A percentile compares a stretch with the other conserved stretches of the same genome.
phyloP scores from a whole-genome alignment of 2,113 vertebrate genomes.

The Rana temporaria region DNA sequence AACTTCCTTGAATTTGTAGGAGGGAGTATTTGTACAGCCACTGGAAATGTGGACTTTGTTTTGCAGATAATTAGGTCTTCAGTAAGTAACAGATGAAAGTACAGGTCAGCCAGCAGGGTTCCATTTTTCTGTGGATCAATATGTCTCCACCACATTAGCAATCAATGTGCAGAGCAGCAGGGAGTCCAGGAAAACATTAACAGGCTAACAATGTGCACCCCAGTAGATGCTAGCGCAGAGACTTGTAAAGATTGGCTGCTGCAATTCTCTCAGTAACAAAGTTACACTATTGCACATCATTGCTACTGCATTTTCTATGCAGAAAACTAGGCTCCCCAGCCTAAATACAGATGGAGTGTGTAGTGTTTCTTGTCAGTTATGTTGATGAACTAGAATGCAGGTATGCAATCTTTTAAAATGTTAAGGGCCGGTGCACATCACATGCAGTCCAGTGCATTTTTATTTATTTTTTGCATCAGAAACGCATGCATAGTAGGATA shows the following conservation, averaged over 20 bases:
- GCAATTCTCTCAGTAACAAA: background rate
- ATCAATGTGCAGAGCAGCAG: constrained; percentile 30
- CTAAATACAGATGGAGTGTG: too few relatives aligned
- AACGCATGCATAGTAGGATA: too few relatives aligned
- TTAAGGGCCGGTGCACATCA: too few relatives aligned
- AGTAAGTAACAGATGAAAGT: constrained; percentile 14
- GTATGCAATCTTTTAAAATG: too few relatives aligned
- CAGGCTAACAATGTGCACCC: background rate
- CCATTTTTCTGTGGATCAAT: constrained; percentile 30
- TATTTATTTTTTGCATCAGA: too few relatives aligned
- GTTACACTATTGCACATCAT: too few relatives aligned
- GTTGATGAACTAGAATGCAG: too few relatives aligned
- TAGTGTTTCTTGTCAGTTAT: too few relatives aligned
- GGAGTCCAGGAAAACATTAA: background rate
- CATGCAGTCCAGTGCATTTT: too few relatives aligned
- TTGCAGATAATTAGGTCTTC: constrained; percentile 42
- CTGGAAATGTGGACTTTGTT: constrained; percentile 28
- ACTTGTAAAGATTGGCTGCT: background rate
- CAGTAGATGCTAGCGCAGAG: background rate
- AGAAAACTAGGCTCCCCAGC: too few relatives aligned
- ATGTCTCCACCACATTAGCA: constrained; percentile 9
- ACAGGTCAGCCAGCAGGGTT: constrained; percentile 37
- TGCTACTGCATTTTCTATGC: too few relatives aligned
- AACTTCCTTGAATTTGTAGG: background rate
- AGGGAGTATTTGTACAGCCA: background rate